Conservation (phyloP, 1,140 invertebrate genomes). For the Drosophila lowei region DNA sequence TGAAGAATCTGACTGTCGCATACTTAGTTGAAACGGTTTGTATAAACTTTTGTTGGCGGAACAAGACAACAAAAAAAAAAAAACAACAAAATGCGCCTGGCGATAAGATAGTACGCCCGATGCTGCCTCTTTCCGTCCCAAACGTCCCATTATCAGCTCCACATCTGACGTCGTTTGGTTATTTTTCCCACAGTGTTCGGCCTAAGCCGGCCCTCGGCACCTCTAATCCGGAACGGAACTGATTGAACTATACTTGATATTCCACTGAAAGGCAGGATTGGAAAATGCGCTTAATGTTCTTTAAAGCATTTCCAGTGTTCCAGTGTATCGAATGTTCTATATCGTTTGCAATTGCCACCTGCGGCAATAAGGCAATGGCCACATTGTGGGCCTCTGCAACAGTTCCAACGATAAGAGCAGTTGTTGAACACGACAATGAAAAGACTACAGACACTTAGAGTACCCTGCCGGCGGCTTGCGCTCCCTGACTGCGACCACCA, state of each 20-base stretch:
- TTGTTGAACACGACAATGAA: slow-evolving; percentile 45
- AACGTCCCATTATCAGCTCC: slow-evolving; percentile 32
- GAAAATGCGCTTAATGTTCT: too few species aligned
- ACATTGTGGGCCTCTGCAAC: slow-evolving; percentile 5
- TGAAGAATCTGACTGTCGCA: slow-evolving; percentile 51
- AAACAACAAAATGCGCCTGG: slow-evolving; percentile 21
- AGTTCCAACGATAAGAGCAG: slow-evolving; percentile 37
- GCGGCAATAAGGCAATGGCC: background rate
- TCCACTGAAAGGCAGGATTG: too few species aligned
- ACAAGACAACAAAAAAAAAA: slow-evolving; percentile 41
- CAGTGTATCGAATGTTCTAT: background rate
- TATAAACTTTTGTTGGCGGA: slow-evolving; percentile 48
- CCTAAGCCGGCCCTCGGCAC: background rate
- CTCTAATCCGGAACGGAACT: slow-evolving; percentile 21
- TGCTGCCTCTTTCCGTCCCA: slow-evolving; percentile 16
- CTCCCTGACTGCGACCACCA: slow-evolving; percentile 20
- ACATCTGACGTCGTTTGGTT: slow-evolving; percentile 23
- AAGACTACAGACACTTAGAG: slow-evolving; percentile 13
- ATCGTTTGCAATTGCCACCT: slow-evolving; percentile 28
- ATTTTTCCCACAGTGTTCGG: slow-evolving; percentile 14
- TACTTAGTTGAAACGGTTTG: slow-evolving; percentile 54
- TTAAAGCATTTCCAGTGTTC: too few species aligned
- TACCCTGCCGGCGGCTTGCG: background rate
- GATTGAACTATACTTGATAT: slow-evolving; percentile 15
- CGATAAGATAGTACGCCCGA: slow-evolving; percentile 64